phyloP scores from a whole-genome alignment of 2,113 vertebrate genomes.

The Ptyas mucosa region DNA sequence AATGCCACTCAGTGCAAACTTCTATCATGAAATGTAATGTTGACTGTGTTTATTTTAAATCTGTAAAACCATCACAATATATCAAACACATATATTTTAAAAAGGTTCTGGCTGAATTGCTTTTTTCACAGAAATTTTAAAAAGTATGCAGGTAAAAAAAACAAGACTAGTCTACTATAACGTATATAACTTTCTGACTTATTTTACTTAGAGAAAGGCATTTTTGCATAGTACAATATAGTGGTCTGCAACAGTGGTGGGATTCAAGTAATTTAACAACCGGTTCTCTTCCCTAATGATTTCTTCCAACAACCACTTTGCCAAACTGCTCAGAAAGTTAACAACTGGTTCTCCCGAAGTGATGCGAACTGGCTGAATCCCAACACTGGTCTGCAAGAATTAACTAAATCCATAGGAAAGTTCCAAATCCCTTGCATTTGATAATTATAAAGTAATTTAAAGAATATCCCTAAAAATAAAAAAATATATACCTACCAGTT shows the following conservation, averaged over 20 bases:
- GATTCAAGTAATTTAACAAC: too few relatives aligned
- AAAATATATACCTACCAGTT: constrained; percentile 24
- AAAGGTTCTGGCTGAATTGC: neutral
- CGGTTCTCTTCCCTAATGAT: too few relatives aligned
- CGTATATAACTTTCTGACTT: neutral
- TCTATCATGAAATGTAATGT: neutral
- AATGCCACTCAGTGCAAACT: neutral
- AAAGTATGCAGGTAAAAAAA: neutral
- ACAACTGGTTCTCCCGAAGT: too few relatives aligned
- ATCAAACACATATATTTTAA: neutral
- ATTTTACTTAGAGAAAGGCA: neutral
- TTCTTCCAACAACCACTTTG: too few relatives aligned
- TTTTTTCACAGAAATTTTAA: neutral
- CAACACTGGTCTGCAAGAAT: constrained; percentile 41
- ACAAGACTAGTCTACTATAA: neutral
- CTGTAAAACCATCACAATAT: neutral
- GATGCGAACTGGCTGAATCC: too few relatives aligned
- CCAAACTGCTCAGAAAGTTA: too few relatives aligned
- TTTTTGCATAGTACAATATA: constrained; percentile 16
- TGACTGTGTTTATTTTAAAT: neutral
- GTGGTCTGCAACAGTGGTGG: constrained; percentile 42
- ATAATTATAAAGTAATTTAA: constrained; percentile 27
- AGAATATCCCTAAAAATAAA: constrained; percentile 16
- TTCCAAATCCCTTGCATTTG: constrained; percentile 29
- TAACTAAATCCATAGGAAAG: constrained; percentile 34